Conservation (phyloP, 2,888 invertebrate genomes). For the Sarcophaga variegata region DNA sequence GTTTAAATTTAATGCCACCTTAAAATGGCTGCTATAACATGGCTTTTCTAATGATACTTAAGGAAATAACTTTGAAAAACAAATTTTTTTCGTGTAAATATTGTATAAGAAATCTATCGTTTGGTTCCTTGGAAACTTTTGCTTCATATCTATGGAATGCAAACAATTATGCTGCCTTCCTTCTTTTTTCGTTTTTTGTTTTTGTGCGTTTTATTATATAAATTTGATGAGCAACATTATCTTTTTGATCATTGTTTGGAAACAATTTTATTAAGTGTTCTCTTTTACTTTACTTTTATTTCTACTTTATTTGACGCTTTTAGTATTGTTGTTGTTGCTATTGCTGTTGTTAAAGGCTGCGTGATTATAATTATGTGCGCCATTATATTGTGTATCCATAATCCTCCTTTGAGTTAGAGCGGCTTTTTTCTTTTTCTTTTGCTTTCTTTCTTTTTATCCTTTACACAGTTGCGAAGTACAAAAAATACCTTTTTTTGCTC, state of each 20-base stretch:
- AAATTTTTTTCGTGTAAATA: not conserved
- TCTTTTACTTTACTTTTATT: not conserved
- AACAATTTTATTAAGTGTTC: slow-evolving; percentile 46
- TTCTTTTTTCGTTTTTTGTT: not conserved
- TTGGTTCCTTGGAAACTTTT: not conserved
- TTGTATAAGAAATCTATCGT: not conserved
- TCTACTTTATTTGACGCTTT: not conserved
- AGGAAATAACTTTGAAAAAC: not conserved
- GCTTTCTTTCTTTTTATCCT: not conserved
- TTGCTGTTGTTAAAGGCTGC: slow-evolving; percentile 22
- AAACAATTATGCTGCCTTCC: not conserved
- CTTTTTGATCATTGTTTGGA: slow-evolving; percentile 46
- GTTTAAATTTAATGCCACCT: too few relatives aligned
- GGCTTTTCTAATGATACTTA: too few relatives aligned
- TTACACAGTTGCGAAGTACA: not conserved
- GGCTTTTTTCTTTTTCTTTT: not conserved
- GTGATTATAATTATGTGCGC: slow-evolving; percentile 30
- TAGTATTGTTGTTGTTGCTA: slow-evolving; percentile 13
- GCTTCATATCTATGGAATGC: not conserved
- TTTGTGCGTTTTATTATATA: not conserved
- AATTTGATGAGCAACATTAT: slow-evolving; percentile 44
- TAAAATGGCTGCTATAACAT: too few relatives aligned
- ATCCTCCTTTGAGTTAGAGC: slow-evolving; percentile 1
- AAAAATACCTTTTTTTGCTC: slow-evolving; percentile 32
- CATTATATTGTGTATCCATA: not conserved